phyloP scores from a whole-genome alignment of 2,113 vertebrate species.

The Oryzias woworae region DNA sequence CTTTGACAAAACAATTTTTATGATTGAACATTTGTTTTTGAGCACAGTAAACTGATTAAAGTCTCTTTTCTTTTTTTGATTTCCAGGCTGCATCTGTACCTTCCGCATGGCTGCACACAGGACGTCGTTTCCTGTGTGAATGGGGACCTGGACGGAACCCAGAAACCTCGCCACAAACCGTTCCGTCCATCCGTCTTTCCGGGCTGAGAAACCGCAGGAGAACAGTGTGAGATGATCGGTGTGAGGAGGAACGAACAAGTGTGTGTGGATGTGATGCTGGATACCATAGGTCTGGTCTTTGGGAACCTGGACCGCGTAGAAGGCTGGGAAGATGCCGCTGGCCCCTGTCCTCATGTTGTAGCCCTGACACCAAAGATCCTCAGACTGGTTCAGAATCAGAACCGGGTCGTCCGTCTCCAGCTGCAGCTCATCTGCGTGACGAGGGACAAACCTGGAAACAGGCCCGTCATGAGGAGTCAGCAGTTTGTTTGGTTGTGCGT shows the following conservation, averaged over 20 bases:
- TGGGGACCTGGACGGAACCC: conserved; percentile 93
- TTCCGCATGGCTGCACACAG: conserved; percentile 96
- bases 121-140: conserved; percentile 91
- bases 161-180: conserved; percentile 89
- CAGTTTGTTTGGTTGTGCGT: conserved; percentile 4
- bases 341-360: conserved; percentile 97
- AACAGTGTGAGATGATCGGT: neutral
- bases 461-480: neutral
- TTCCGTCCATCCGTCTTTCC: conserved; percentile 83
- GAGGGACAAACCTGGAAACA: conserved; percentile 86
- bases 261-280: neutral
- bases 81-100: conserved; percentile 71
- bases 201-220: conserved; percentile 49
- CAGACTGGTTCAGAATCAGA: conserved; percentile 87
- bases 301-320: conserved; percentile 85
- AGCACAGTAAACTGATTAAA: too few relatives aligned
- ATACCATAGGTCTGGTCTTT: conserved; percentile 68
- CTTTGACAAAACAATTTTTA: neutral
- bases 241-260: neutral
- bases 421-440: conserved; percentile 91
- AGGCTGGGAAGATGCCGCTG: conserved; percentile 91
- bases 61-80: too few relatives aligned
- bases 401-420: conserved; percentile 91
- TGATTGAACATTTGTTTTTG: too few relatives aligned
- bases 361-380: conserved; percentile 94